These are phyloP conservation scores for Drosophila kokeensis DNA, from an alignment of 2,888 invertebrate genomes.

Conservation along the genomic window DNA sequence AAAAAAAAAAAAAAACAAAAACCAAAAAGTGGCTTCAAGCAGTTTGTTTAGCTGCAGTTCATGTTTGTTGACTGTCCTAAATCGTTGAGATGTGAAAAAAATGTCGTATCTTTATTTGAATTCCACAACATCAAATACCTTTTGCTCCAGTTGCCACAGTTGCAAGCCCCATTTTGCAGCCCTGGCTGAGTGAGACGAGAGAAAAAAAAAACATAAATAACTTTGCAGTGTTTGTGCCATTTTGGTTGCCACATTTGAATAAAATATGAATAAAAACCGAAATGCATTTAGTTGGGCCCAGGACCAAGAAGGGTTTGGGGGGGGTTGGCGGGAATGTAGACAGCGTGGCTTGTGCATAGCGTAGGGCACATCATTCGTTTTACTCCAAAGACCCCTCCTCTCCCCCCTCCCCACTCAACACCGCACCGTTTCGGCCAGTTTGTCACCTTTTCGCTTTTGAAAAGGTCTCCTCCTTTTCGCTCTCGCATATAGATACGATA, in stretches of 20 bases:
- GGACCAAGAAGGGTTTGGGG: constrained; percentile 15
- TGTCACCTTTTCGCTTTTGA: constrained; percentile 73
- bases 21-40: neutral
- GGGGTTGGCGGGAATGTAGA: constrained; percentile 9
- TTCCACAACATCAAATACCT: constrained; percentile 19
- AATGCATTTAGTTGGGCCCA: constrained; percentile 73
- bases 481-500: constrained; percentile 71
- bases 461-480: constrained; percentile 45
- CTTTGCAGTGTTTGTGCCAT: constrained; percentile 79
- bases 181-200: constrained; percentile 30
- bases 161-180: constrained; percentile 40
- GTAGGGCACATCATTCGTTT: constrained; percentile 18
- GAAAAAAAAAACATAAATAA: constrained; percentile 67
- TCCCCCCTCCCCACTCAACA: neutral
- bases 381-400: neutral
- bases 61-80: neutral
- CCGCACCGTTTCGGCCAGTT: constrained; percentile 55
- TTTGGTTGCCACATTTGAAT: constrained; percentile 78
- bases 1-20: neutral
- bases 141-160: constrained; percentile 8
- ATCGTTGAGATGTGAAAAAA: constrained; percentile 9
- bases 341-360: neutral
- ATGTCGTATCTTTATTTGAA: constrained; percentile 30
- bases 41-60: neutral
- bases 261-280: constrained; percentile 80